Evolutionary conservation across 2,888 invertebrate genomes (phyloP), one percentile per base, ranked within the genome.

Genomic region (Stenolophus ochropezus): DNA sequence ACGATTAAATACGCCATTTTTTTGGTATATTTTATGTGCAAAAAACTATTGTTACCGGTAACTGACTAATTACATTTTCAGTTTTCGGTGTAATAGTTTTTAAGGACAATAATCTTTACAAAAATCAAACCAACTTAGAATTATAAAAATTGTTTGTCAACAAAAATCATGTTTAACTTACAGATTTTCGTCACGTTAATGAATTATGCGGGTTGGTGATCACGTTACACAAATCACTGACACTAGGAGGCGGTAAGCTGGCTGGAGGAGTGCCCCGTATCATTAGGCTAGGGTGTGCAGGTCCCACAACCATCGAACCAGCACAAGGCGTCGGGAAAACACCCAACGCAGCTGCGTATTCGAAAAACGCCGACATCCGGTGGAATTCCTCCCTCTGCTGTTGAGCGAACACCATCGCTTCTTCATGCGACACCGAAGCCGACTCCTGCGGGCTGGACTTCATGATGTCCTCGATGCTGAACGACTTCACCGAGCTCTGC

Each of bases 361-460:
- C 84, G 79, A 85, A 84, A 58, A 85, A 83, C 5, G 87, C 85
- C 82, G 87, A 86, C 65, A 86, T 86, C 11, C 87, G 85, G 76
- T 87, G 87, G 87, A 89, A 88, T 83, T 88, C 86, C 65, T 89
- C 85, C 81, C 87, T 86, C 80, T 90, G 89, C 74, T 81, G 58
- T 25, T 78, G 76, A 20, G 83, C 33, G 83, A 74, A 27, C 81
- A 78, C 21, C 82, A 83, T 16, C 83, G 71, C 6, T 47, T 47
- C 11, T 69, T 42, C 33, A 11, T 42, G 33, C 8, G 33, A 42
- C 11, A 33, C 8, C 80, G 49, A 53, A 82, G 51, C 20, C 53
- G 82, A 42, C 80, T 83, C 33, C 80, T 51, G n/a, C 14, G 61
- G 65, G 75, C 82, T 86, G 85, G 71, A 20, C 76, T 87, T 86